Conservation (phyloP, 2,113 vertebrate genomes). For the Chlorodrepanis virens region DNA sequence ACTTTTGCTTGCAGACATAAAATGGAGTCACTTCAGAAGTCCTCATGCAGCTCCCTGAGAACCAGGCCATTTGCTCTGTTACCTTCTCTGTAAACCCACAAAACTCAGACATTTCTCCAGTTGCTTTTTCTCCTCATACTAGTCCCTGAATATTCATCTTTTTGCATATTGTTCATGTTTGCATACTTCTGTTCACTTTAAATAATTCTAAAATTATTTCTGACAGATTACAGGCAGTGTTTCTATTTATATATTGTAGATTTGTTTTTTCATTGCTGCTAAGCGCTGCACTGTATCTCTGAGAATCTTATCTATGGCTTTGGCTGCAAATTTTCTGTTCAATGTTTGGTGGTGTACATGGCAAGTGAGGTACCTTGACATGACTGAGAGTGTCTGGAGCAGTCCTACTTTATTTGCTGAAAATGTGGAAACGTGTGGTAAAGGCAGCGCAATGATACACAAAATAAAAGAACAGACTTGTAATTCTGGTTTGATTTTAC, state of each 20-base stretch:
- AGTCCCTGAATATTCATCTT: neutral
- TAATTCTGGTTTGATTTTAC: neutral
- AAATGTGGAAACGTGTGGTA: neutral
- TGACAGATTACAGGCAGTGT: neutral
- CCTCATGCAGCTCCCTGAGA: neutral
- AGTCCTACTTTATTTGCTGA: neutral
- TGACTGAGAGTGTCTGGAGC: neutral
- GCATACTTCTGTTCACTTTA: neutral
- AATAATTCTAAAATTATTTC: constrained; percentile 7
- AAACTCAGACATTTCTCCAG: neutral
- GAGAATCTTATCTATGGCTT: neutral
- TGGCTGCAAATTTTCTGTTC: neutral
- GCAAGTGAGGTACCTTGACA: neutral
- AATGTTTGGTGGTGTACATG: neutral
- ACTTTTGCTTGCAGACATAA: neutral
- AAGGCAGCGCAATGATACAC: neutral
- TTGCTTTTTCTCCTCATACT: neutral
- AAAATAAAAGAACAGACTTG: neutral
- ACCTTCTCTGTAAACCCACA: neutral
- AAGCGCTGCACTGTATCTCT: neutral
- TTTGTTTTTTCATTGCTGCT: neutral
- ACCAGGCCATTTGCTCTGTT: neutral
- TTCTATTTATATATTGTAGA: neutral
- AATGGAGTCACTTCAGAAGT: neutral
- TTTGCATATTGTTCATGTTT: neutral